Evolutionary conservation across 2,113 vertebrate species (phyloP), one percentile per base, ranked within the genome.

Genomic region (Neomonachus schauinslandi): DNA sequence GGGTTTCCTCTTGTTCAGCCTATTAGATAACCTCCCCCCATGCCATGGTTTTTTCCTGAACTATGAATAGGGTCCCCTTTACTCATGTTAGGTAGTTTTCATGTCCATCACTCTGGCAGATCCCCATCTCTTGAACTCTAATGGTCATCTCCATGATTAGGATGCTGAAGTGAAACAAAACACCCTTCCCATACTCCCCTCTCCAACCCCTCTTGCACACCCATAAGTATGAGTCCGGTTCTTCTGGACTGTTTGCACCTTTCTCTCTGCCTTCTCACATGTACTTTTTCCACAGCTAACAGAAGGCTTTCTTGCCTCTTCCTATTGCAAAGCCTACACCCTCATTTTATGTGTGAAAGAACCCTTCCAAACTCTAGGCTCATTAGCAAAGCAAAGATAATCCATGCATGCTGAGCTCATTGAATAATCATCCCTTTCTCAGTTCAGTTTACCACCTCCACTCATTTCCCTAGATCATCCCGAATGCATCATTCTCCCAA

Each of bases 311-410:
- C 36, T 87, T 91, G 22, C 74, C 59, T 92, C 93, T 98, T 97
- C 85, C 80, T 93, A 28, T 98, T 90, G 55, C 95, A 93, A 94
- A 91, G 33, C 67, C 67, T 94, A 59, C 21, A 39, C 16, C 24
- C 46, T 96, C 72, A 69, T 92, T 95, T 97, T 81, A 88, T 94
- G 46, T 81, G 65, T 85, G 46, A 93, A 97, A 89, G 83, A 49
- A 95, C 1, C 28, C 82, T 96, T 88, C 61, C 81, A 96, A 93
- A 61, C 61, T 92, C 69, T 77, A 93, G 80, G 51, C 80, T 97
- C 22, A 89, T 85, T 96, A 84, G 69, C 84, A 96, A 96, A 96
- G 79, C 74, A 95, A 53, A 97, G 88, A 93, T 53, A 69, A 80
- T 85, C 53, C 16, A 57, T 94, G 53, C 65, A 81, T 94, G 26